phyloP scores from a whole-genome alignment of 2,888 invertebrate genomes.

The Hirtodrosophila confusa region DNA sequence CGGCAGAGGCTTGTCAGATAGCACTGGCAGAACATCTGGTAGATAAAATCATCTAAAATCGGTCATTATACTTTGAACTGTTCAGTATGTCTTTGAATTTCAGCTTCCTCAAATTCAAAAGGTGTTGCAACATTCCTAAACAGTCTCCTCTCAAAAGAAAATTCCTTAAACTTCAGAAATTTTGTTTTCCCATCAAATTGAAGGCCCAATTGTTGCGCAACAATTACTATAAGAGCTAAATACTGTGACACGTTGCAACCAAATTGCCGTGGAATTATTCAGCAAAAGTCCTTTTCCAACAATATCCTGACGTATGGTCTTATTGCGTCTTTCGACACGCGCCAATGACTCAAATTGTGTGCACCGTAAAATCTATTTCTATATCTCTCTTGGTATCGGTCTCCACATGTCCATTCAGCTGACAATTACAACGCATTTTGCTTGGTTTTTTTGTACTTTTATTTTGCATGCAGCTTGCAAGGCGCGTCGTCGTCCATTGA shows the following conservation, averaged over 20 bases:
- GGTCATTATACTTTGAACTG: too few relatives aligned
- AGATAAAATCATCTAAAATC: too few relatives aligned
- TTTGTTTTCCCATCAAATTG: neutral
- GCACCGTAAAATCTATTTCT: constrained; percentile 7
- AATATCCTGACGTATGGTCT: constrained; percentile 31
- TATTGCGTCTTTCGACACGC: constrained; percentile 62
- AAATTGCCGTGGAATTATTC: constrained; percentile 33
- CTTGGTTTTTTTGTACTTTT: constrained; percentile 13
- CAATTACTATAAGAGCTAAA: constrained; percentile 17
- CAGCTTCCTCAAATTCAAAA: too few relatives aligned
- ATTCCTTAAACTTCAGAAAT: too few relatives aligned
- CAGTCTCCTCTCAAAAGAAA: too few relatives aligned
- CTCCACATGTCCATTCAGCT: constrained; percentile 50
- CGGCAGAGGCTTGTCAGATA: too few relatives aligned
- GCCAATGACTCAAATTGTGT: constrained; percentile 53
- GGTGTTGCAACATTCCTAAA: too few relatives aligned
- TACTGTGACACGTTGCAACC: constrained; percentile 39
- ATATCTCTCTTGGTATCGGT: constrained; percentile 2
- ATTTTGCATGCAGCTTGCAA: constrained; percentile 54
- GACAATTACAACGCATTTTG: constrained; percentile 59
- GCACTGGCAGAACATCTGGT: too few relatives aligned
- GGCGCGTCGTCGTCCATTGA: constrained; percentile 61
- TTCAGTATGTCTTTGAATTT: too few relatives aligned
- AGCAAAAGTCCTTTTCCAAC: constrained; percentile 15
- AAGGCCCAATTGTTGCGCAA: constrained; percentile 2